phyloP scores from a whole-genome alignment of 1,140 invertebrate genomes.

The Probaryconus sp. region DNA sequence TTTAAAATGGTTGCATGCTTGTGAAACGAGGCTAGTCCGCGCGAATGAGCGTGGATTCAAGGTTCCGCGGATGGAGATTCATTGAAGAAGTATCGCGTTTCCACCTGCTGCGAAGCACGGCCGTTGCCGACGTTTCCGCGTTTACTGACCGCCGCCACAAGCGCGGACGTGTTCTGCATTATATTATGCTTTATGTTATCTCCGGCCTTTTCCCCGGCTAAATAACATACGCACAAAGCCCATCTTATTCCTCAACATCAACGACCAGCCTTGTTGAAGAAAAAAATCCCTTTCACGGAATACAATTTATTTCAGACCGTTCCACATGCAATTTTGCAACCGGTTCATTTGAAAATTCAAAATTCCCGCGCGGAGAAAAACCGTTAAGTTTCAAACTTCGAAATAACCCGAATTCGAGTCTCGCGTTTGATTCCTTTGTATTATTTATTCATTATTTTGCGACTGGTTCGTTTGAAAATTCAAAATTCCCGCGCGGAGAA shows the following conservation, averaged over 20 bases:
- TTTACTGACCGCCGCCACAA: constrained; percentile 61
- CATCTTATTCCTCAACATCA: background rate
- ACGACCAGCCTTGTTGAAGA: constrained; percentile 1
- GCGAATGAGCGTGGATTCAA: constrained; percentile 63
- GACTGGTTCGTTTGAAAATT: too few species aligned
- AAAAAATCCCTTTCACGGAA: too few species aligned
- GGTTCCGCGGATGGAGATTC: constrained; percentile 60
- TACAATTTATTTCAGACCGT: too few species aligned
- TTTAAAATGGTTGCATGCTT: constrained; percentile 64
- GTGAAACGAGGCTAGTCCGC: constrained; percentile 58
- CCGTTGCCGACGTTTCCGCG: constrained; percentile 50
- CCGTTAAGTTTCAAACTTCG: too few species aligned
- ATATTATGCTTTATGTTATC: constrained; percentile 28
- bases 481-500: too few species aligned
- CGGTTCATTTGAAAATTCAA: too few species aligned
- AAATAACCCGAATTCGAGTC: too few species aligned
- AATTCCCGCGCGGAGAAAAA: too few species aligned
- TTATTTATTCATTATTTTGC: too few species aligned
- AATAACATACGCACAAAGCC: constrained; percentile 14
- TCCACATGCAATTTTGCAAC: too few species aligned
- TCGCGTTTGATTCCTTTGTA: too few species aligned
- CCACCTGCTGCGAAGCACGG: constrained; percentile 54
- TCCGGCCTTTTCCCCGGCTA: constrained; percentile 6
- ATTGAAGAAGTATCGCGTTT: constrained; percentile 60
- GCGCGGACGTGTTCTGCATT: constrained; percentile 46